Evolutionary conservation across 2,797 vertebrate species (phyloP), one percentile per base, ranked within the genome.

Genomic region (Orestias chungarensis): DNA sequence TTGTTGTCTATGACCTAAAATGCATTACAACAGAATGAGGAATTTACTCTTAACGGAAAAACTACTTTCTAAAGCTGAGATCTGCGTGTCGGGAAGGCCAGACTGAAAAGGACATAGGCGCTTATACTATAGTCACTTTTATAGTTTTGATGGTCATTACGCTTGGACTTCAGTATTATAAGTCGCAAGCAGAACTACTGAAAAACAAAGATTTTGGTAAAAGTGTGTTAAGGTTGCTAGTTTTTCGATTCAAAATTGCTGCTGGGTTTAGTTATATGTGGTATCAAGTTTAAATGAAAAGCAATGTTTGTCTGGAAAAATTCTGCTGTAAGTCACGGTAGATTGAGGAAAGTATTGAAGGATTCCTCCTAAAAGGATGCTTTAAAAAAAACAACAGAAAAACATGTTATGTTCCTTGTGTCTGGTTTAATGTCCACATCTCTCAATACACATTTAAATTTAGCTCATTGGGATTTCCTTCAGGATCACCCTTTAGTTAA

Each of bases 1-100:
- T 61, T 27, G 70, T 65, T 46, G 73, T 79, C 76, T 40, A 76
- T 80, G 71, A 80, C 66, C 82, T 73, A 83, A 80, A 89, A 88
- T 85, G 71, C n/a, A 38, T 35, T 18, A 59, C 17, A 31, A 35
- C 8, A 23, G 43, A 44, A 17, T 29, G 31, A 59, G 20, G 17
- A 35, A 23, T 8, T 29, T 4, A 35, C 55, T 33, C 18, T n/a
- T 10, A 40, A 40, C 57, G 40, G 57, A 61, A n/a, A n/a, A 50
- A 11, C 9, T 2, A 10, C 23, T 50, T 25, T 49, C 3, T 49
- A 10, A 25, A 23, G 23, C 47, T 50, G 23, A 10, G 9, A 20
- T 49, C 46, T 47, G 20, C 5, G 20, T 20, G 18, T 14, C 7
- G 15, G 44, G 15, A 44, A 2, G 43, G 8, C 43, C 43, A 44